phyloP scores from a whole-genome alignment of 2,888 invertebrate species.

The Polia nebulosa region DNA sequence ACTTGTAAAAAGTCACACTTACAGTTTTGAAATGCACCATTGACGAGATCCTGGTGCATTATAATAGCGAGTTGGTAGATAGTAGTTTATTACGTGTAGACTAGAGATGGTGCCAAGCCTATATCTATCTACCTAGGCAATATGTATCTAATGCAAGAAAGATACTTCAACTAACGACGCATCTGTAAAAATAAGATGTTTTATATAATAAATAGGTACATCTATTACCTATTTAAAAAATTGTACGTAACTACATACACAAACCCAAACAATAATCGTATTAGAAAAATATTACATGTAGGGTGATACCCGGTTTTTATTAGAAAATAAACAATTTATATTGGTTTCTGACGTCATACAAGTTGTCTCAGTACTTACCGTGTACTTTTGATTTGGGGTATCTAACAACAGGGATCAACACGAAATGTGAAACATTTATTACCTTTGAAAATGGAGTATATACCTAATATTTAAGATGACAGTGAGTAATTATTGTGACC shows the following conservation, averaged over 20 bases:
- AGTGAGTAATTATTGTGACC: slow-evolving; percentile 3
- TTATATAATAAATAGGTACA: no score
- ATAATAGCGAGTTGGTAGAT: slow-evolving; percentile 7
- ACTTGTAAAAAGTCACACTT: slow-evolving; percentile 51
- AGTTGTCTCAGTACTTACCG: not conserved
- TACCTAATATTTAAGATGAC: not conserved
- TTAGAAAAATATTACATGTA: slow-evolving; percentile 1
- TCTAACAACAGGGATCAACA: slow-evolving; percentile 8
- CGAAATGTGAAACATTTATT: slow-evolving; percentile 11
- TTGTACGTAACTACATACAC: not conserved
- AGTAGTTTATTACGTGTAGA: slow-evolving; percentile 1
- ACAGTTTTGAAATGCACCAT: slow-evolving; percentile 37
- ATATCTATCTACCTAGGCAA: slow-evolving; percentile 2
- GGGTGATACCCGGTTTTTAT: not conserved
- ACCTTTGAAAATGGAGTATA: slow-evolving; percentile 1
- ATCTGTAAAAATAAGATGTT: slow-evolving; percentile 2
- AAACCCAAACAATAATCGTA: not conserved
- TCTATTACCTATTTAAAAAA: no score
- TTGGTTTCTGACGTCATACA: not conserved
- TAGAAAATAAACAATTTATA: slow-evolving; percentile 16
- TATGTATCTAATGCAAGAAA: slow-evolving; percentile 7
- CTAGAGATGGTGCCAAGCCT: not conserved
- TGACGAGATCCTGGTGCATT: slow-evolving; percentile 34
- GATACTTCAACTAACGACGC: not conserved
- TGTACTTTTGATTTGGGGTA: slow-evolving; percentile 8